Conservation (phyloP, 2,888 invertebrate genomes). For the Eupithecia insigniata region DNA sequence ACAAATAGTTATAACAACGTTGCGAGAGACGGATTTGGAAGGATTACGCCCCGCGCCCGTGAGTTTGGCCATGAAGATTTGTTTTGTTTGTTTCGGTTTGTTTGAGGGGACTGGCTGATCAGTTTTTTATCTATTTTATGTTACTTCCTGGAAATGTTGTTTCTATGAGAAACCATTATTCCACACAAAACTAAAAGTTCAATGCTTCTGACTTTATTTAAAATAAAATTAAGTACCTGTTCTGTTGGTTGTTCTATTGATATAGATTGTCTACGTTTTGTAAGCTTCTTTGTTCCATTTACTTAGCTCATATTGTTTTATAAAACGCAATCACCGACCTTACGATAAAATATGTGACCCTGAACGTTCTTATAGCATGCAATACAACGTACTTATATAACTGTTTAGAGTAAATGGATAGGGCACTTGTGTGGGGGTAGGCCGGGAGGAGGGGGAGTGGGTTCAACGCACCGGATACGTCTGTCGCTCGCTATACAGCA, state of each 20-base stretch:
- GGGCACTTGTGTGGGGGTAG: constrained; percentile 49
- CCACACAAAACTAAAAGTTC: not conserved
- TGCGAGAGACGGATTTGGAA: constrained; percentile 61
- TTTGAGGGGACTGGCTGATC: constrained; percentile 24
- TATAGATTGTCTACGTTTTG: not conserved
- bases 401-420: constrained; percentile 48
- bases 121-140: constrained; percentile 23
- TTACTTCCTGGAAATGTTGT: constrained; percentile 19
- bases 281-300: constrained; percentile 28
- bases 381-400: constrained; percentile 33
- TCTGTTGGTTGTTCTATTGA: not conserved
- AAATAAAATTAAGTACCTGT: not conserved
- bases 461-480: constrained; percentile 83
- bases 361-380: constrained; percentile 39
- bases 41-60: constrained; percentile 41
- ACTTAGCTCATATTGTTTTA: constrained; percentile 42
- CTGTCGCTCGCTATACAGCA: constrained; percentile 70
- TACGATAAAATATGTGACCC: constrained; percentile 39
- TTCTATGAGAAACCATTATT: not conserved
- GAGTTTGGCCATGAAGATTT: constrained; percentile 68
- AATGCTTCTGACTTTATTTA: not conserved
- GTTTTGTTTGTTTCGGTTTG: constrained; percentile 41
- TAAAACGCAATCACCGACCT: constrained; percentile 27
- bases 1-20: constrained; percentile 60
- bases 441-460: constrained; percentile 60